A percentile compares a stretch with the other conserved stretches of the same genome.
Evolutionary conservation across 1,140 invertebrate genomes (phyloP).

Genomic region (Octopus bimaculoides): DNA sequence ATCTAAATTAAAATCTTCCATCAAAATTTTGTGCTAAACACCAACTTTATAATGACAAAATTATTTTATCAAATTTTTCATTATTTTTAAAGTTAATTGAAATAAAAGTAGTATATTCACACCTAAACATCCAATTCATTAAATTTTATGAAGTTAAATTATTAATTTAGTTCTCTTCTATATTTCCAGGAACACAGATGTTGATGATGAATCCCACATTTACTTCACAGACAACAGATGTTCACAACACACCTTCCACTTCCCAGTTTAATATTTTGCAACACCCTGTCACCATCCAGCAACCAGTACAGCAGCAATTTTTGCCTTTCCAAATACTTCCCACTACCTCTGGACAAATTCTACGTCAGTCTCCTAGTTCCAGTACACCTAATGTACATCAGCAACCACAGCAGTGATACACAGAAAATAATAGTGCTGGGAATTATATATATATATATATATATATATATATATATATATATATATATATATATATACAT

Average conservation of each 20-base stretch:
- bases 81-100: too few relatives aligned
- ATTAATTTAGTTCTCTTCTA: background rate
- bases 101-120: too few relatives aligned
- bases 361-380: slow-evolving; percentile 1
- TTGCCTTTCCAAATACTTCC: slow-evolving; percentile 11
- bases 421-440: background rate
- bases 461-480: too few relatives aligned
- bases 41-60: background rate
- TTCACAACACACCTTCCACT: background rate
- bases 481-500: too few relatives aligned
- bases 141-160: too few relatives aligned
- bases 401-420: background rate
- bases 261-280: slow-evolving; percentile 5
- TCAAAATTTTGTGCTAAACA: background rate
- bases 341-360: slow-evolving; percentile 1
- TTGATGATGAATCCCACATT: background rate
- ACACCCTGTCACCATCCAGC: background rate
- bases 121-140: too few relatives aligned
- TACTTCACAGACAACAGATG: background rate
- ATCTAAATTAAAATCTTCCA: background rate
- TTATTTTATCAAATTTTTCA: background rate
- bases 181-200: slow-evolving; percentile 7
- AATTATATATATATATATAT: too few relatives aligned
- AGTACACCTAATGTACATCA: background rate
- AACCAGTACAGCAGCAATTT: slow-evolving; percentile 6